These are phyloP conservation scores for Cheilosia impressa DNA, from an alignment of 2,888 invertebrate genomes.

Conservation along the genomic window DNA sequence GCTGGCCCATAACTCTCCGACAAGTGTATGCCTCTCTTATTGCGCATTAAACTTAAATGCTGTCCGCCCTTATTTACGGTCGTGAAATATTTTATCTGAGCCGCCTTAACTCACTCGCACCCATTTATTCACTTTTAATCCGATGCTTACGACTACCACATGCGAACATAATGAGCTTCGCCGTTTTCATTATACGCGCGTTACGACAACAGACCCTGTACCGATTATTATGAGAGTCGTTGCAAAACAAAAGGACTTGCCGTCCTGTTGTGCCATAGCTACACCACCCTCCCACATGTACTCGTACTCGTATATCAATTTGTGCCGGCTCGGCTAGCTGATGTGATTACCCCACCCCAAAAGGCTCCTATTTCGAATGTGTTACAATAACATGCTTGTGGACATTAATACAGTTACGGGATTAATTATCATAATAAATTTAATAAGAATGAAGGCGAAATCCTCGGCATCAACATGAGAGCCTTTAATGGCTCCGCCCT, in stretches of 20 bases:
- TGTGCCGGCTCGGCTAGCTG: slow-evolving; percentile 20
- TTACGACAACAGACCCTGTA: slow-evolving; percentile 38
- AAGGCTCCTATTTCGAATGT: slow-evolving; percentile 62
- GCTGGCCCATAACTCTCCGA: slow-evolving; percentile 41
- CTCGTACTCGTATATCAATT: slow-evolving; percentile 28
- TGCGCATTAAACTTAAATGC: slow-evolving; percentile 65
- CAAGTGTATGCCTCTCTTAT: slow-evolving; percentile 28
- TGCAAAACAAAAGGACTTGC: slow-evolving; percentile 51
- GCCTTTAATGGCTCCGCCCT: slow-evolving; percentile 26
- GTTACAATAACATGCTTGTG: slow-evolving; percentile 38
- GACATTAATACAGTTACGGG: slow-evolving; percentile 63
- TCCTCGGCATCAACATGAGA: slow-evolving; percentile 44
- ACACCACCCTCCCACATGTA: too few relatives aligned
- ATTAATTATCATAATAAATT: slow-evolving; percentile 74
- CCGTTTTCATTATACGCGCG: slow-evolving; percentile 57
- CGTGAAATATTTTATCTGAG: slow-evolving; percentile 62
- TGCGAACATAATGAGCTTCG: slow-evolving; percentile 69
- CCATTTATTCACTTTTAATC: slow-evolving; percentile 73
- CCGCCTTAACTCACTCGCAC: slow-evolving; percentile 59
- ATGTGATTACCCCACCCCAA: slow-evolving; percentile 22
- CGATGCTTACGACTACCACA: slow-evolving; percentile 68
- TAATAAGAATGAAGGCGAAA: slow-evolving; percentile 61
- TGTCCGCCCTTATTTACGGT: slow-evolving; percentile 60
- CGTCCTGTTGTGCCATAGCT: slow-evolving; percentile 27
- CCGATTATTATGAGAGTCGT: slow-evolving; percentile 47